These are phyloP conservation scores for Dunckerocampus dactyliophorus DNA, from an alignment of 2,113 vertebrate genomes.

Conservation along the genomic window DNA sequence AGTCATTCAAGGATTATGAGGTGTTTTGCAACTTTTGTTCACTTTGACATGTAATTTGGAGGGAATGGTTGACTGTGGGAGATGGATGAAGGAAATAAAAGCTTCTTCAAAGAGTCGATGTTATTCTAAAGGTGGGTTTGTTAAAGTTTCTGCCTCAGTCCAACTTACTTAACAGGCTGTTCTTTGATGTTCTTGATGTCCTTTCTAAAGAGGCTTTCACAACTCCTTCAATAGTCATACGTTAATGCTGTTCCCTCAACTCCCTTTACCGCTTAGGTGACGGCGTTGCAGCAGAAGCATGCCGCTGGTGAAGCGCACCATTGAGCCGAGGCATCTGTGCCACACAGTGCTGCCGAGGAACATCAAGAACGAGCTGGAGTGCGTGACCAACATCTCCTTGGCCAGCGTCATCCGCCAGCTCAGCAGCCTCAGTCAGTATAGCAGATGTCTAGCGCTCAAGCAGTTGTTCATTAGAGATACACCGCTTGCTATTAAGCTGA, in stretches of 20 bases:
- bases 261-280: constrained; percentile 35
- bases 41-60: neutral
- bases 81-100: constrained; percentile 5
- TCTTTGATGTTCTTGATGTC: constrained; percentile 36
- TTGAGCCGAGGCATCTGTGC: constrained; percentile 97
- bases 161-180: constrained; percentile 8
- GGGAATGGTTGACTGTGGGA: neutral
- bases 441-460: neutral
- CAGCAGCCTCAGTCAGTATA: constrained; percentile 95
- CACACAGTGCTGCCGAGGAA: constrained; percentile 91
- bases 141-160: constrained; percentile 39
- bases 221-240: constrained; percentile 26
- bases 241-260: neutral
- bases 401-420: constrained; percentile 98
- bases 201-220: constrained; percentile 22
- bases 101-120: constrained; percentile 14
- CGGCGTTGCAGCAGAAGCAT: constrained; percentile 81
- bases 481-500: neutral
- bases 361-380: constrained; percentile 97
- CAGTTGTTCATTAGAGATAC: neutral
- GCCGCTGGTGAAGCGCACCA: constrained; percentile 97
- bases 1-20: no score
- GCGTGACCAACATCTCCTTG: constrained; percentile 97
- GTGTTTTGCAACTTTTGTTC: no score
- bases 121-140: constrained; percentile 30